Conservation (phyloP, 2,113 vertebrate species). For the Plotosus lineatus region DNA sequence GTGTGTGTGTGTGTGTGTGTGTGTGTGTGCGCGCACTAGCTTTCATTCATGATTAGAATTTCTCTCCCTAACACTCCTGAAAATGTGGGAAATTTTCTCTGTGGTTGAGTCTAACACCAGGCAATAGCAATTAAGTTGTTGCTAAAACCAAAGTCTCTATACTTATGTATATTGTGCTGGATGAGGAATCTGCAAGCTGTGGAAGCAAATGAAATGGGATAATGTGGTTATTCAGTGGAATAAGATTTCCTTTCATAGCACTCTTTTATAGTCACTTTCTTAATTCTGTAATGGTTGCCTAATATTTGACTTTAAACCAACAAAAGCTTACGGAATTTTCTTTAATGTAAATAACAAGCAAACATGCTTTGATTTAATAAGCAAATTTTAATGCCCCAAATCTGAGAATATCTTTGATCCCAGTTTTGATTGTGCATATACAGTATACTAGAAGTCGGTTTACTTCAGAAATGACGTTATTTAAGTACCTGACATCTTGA, state of each 20-base stretch:
- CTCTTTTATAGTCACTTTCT: slow-evolving; percentile 57
- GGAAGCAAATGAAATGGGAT: slow-evolving; percentile 12
- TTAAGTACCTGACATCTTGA: background rate
- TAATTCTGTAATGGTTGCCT: slow-evolving; percentile 57
- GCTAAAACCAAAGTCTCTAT: slow-evolving; percentile 46
- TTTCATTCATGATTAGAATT: slow-evolving; percentile 62
- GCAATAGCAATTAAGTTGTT: slow-evolving; percentile 58
- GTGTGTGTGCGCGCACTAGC: slow-evolving; percentile 42
- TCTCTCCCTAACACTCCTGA: slow-evolving; percentile 61
- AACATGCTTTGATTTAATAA: background rate
- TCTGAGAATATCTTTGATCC: background rate
- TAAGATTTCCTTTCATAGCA: slow-evolving; percentile 49
- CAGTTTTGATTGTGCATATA: background rate
- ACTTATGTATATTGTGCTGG: slow-evolving; percentile 43
- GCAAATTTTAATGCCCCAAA: background rate
- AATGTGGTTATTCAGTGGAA: slow-evolving; percentile 15
- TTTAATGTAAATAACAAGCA: background rate
- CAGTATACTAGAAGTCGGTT: background rate
- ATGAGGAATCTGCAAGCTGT: slow-evolving; percentile 37
- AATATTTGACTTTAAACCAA: slow-evolving; percentile 46
- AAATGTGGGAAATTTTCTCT: slow-evolving; percentile 59
- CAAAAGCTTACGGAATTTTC: slow-evolving; percentile 2
- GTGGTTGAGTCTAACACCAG: slow-evolving; percentile 62
- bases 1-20: slow-evolving; percentile 33
- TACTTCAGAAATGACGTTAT: background rate